phyloP scores from a whole-genome alignment of 2,113 vertebrate genomes.

The Nycticryphes semicollaris region DNA sequence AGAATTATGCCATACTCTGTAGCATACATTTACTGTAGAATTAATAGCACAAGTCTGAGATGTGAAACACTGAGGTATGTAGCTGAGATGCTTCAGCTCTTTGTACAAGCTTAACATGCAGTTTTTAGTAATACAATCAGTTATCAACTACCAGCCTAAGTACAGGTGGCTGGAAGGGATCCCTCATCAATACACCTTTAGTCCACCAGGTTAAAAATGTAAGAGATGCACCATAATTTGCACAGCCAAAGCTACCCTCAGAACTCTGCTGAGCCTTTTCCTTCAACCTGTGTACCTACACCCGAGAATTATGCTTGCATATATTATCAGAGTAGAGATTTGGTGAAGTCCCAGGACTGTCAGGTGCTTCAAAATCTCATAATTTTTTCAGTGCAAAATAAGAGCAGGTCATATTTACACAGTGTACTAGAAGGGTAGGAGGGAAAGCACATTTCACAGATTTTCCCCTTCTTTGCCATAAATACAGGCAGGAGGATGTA shows the following conservation, averaged over 20 bases:
- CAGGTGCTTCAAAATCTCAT: background rate
- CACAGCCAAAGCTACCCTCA: background rate
- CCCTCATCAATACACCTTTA: background rate
- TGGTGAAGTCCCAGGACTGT: background rate
- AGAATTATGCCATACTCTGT: background rate
- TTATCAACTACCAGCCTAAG: background rate
- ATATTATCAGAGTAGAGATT: background rate
- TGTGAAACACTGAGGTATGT: background rate
- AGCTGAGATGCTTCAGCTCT: background rate
- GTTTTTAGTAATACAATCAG: background rate
- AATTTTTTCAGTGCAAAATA: background rate
- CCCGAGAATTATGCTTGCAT: background rate
- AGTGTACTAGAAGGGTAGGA: background rate
- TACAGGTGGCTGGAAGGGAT: background rate
- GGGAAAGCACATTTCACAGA: background rate
- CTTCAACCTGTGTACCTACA: background rate
- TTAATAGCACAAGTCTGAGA: background rate
- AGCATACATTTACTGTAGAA: background rate
- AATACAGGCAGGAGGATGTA: background rate
- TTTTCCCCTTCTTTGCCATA: background rate
- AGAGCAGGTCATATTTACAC: background rate
- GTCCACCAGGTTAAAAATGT: background rate
- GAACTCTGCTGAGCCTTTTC: background rate
- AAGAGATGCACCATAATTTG: background rate
- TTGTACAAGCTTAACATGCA: background rate